Evolutionary conservation across 2,797 vertebrate genomes (phyloP).

Genomic region (Eulemur coronatus): DNA sequence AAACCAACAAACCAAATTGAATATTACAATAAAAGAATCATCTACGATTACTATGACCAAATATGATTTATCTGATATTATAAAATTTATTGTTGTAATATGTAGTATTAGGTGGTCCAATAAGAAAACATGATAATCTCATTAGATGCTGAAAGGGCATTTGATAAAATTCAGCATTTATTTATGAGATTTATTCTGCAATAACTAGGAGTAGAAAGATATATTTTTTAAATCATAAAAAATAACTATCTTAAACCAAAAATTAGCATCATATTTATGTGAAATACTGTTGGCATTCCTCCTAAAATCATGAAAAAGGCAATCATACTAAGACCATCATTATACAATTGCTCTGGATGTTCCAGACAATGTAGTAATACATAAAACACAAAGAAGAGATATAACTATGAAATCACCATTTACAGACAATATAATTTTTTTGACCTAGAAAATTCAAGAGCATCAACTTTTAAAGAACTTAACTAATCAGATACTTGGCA

Average conservation of each 20-base stretch:
- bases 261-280: not conserved
- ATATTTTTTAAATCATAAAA: not conserved
- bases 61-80: not conserved
- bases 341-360: not conserved
- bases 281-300: not conserved
- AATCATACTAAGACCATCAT: not conserved
- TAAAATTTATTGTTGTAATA: not conserved
- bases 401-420: not conserved
- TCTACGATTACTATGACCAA: not conserved
- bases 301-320: not conserved
- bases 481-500: not conserved
- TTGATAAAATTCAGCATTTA: constrained; percentile 28
- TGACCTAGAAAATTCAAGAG: constrained; percentile 3
- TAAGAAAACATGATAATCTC: constrained; percentile 1
- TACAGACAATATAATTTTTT: not conserved
- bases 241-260: constrained; percentile 10
- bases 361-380: not conserved
- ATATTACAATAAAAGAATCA: not conserved
- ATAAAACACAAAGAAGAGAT: not conserved
- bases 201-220: constrained; percentile 3
- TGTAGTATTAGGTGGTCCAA: not conserved
- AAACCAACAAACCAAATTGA: not conserved
- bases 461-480: constrained; percentile 9
- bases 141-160: not conserved
- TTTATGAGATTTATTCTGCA: not conserved